Evolutionary conservation across 2,113 vertebrate species (phyloP).

Genomic region (Chunga burmeisteri): DNA sequence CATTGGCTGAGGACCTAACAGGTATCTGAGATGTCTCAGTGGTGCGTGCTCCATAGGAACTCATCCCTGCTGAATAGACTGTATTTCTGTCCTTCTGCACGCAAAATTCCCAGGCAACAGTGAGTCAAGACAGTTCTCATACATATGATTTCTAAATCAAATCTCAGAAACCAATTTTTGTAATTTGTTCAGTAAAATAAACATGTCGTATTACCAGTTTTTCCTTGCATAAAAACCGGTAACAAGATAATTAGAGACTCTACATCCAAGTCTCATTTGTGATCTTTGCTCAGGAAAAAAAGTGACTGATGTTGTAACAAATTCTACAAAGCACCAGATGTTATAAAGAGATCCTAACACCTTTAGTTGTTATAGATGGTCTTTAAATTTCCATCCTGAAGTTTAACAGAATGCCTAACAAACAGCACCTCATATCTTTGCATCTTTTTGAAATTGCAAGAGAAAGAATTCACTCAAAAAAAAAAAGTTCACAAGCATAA

Average conservation of each 20-base stretch:
- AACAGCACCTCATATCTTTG: neutral
- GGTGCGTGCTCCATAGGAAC: neutral
- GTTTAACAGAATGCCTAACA: neutral
- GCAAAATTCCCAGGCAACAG: neutral
- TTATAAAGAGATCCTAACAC: neutral
- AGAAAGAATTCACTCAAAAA: neutral
- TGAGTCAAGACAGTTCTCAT: neutral
- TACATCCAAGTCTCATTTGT: neutral
- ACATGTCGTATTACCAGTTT: neutral
- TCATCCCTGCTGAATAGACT: neutral
- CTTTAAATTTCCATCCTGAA: neutral
- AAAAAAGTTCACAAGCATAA: fast-evolving
- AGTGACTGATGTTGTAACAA: neutral
- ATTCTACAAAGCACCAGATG: neutral
- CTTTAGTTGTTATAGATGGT: neutral
- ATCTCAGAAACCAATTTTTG: neutral
- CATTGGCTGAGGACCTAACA: neutral
- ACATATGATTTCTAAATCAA: neutral
- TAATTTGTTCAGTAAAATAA: neutral
- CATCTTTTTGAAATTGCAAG: neutral
- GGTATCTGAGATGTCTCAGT: neutral
- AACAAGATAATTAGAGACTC: neutral
- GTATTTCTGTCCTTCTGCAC: neutral
- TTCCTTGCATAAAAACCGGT: neutral
- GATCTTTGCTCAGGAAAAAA: neutral